Percentiles rank a stretch among this genome's conserved stretches.
Conservation (phyloP, 2,113 vertebrate genomes). For the Phylloscopus whistleri region DNA sequence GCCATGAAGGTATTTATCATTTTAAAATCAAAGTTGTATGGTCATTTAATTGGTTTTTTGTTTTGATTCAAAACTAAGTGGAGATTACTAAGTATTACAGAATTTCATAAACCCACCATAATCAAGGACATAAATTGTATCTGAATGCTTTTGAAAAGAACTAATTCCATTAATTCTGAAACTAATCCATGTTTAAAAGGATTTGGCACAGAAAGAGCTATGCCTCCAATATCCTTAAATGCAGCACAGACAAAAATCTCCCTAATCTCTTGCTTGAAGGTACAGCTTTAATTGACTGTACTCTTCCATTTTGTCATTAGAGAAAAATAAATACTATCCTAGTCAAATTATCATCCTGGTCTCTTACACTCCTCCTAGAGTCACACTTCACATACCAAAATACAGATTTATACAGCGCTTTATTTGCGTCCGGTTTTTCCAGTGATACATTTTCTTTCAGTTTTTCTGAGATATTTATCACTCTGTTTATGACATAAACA, state of each 20-base stretch:
- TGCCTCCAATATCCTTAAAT: background rate
- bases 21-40: background rate
- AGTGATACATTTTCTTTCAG: too few species aligned
- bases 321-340: background rate
- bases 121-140: background rate
- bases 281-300: background rate
- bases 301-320: background rate
- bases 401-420: background rate
- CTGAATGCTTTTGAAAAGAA: background rate
- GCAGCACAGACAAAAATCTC: background rate
- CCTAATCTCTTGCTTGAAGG: background rate
- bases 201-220: background rate
- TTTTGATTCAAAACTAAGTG: background rate
- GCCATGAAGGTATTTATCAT: background rate
- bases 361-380: background rate
- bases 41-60: background rate
- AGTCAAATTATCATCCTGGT: background rate
- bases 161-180: background rate
- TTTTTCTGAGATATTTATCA: background rate
- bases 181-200: background rate
- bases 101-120: background rate
- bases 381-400: background rate
- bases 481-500: background rate
- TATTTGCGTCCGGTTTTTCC: background rate
- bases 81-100: background rate